Percentiles rank a stretch among this genome's conserved stretches.
Conservation (phyloP, 2,797 vertebrate genomes). For the Pygocentrus nattereri region DNA sequence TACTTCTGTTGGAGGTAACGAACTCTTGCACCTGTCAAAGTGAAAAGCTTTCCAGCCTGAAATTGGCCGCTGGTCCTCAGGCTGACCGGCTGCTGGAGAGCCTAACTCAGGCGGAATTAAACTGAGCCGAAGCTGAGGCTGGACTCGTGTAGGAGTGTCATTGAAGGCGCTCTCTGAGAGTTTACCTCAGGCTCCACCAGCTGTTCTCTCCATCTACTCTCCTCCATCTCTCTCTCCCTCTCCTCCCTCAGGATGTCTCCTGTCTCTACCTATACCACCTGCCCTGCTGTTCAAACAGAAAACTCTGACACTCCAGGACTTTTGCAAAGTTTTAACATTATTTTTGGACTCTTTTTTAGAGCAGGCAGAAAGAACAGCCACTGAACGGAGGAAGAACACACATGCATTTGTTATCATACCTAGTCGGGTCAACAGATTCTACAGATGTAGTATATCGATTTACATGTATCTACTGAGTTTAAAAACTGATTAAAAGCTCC, state of each 20-base stretch:
- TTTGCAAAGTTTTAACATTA: neutral
- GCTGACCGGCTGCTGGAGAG: neutral
- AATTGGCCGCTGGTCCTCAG: neutral
- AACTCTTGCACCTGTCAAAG: neutral
- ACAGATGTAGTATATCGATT: neutral
- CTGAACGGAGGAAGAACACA: constrained; percentile 32
- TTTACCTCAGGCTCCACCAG: constrained; percentile 11
- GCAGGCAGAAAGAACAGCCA: constrained; percentile 11
- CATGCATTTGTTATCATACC: too few species aligned
- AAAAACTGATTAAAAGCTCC: too few species aligned
- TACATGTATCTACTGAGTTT: too few species aligned
- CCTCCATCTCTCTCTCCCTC: neutral
- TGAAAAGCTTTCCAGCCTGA: neutral
- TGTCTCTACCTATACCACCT: neutral
- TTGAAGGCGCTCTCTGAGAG: neutral
- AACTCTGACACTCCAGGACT: neutral
- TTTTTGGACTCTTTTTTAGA: neutral
- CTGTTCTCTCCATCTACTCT: neutral
- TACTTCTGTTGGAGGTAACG: neutral
- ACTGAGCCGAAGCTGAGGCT: neutral
- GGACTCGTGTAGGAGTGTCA: neutral
- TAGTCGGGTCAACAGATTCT: too few species aligned
- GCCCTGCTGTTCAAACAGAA: neutral
- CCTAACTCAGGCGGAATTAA: neutral
- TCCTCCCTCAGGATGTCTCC: constrained; percentile 50